phyloP scores from a whole-genome alignment of 1,140 invertebrate genomes.

The Trichonephila clavata region DNA sequence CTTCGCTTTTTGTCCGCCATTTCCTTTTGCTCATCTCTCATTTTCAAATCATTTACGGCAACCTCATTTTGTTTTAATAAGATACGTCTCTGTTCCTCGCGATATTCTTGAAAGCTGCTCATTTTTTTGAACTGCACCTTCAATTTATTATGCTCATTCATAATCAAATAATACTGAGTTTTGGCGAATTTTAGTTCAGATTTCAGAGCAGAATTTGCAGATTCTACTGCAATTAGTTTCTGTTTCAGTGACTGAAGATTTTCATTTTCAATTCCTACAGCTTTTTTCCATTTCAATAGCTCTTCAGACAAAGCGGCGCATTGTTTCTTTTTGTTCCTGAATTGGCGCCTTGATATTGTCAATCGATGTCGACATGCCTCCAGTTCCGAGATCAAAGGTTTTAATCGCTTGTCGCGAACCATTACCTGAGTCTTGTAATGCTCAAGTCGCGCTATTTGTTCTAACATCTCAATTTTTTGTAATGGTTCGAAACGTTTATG shows the following conservation, averaged over 20 bases:
- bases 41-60: not conserved
- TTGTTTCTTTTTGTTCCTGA: not conserved
- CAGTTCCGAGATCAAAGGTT: not conserved
- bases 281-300: not conserved
- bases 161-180: not conserved
- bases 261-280: not conserved
- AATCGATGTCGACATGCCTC: not conserved
- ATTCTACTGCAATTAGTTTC: not conserved
- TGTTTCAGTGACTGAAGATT: not conserved
- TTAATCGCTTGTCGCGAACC: not conserved
- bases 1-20: not conserved
- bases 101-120: not conserved
- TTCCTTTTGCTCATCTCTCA: not conserved
- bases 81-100: not conserved
- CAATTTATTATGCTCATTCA: conserved; percentile 3
- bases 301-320: not conserved
- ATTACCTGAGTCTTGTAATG: not conserved
- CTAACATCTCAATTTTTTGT: not conserved
- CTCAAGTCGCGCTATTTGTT: not conserved
- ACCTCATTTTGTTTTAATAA: not conserved
- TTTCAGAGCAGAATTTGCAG: not conserved
- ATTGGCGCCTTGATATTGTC: not conserved
- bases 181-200: not conserved
- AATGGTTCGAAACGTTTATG: not conserved
- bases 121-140: not conserved